phyloP scores from a whole-genome alignment of 2,888 invertebrate genomes.

The Agonopterix arenella region DNA sequence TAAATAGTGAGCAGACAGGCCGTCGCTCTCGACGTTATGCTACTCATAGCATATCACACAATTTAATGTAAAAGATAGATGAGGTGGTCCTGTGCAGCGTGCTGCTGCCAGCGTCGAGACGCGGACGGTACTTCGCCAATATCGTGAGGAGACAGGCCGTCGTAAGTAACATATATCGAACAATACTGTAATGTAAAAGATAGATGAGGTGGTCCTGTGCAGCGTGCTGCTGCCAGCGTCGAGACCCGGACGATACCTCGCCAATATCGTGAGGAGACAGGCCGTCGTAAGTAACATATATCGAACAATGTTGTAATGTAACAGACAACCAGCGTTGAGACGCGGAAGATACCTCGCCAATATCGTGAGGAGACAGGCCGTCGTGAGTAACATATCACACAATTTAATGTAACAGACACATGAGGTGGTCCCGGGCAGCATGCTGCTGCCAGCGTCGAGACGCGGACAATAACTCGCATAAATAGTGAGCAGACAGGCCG shows the following conservation, averaged over 20 bases:
- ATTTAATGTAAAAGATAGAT: constrained; percentile 35
- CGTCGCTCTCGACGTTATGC: too few species aligned
- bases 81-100: constrained; percentile 56
- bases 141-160: constrained; percentile 61
- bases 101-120: constrained; percentile 49
- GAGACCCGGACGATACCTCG: constrained; percentile 54
- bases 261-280: constrained; percentile 58
- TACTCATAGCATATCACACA: too few species aligned
- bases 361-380: constrained; percentile 58
- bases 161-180: constrained; percentile 39
- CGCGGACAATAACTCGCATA: constrained; percentile 60
- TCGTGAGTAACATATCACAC: constrained; percentile 41
- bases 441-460: too few species aligned
- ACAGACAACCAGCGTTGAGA: constrained; percentile 50
- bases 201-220: constrained; percentile 50
- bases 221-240: constrained; percentile 58
- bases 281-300: constrained; percentile 50
- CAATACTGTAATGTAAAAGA: constrained; percentile 28
- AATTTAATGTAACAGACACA: too few species aligned
- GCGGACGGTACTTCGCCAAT: constrained; percentile 60
- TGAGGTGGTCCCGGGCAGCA: too few species aligned
- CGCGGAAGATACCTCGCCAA: constrained; percentile 60
- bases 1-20: constrained; percentile 62
- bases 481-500: constrained; percentile 58
- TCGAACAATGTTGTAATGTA: too few species aligned